Percentiles rank a stretch among this genome's conserved stretches.
Conservation (phyloP, 2,888 invertebrate species). For the Eupithecia pulchellata region DNA sequence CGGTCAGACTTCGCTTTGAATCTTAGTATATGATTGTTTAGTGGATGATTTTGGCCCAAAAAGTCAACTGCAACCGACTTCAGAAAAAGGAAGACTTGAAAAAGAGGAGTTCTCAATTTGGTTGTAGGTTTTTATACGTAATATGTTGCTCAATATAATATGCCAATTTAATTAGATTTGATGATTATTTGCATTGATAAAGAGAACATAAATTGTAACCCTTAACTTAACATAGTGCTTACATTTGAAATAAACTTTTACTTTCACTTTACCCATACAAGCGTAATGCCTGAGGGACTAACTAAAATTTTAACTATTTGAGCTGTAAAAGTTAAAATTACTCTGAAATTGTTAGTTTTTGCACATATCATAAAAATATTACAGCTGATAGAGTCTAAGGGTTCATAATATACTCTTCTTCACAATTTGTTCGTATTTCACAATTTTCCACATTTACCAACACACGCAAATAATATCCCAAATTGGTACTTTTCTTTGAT, state of each 20-base stretch:
- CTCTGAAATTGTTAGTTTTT: background rate
- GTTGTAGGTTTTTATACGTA: background rate
- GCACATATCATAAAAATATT: no score
- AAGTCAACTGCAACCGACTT: background rate
- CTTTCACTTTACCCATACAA: background rate
- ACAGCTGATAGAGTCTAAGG: background rate
- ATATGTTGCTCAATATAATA: no score
- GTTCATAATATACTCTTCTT: background rate
- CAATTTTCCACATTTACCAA: background rate
- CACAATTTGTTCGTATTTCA: background rate
- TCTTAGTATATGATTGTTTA: background rate
- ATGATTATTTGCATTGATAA: background rate
- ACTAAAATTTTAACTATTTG: background rate
- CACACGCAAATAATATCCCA: conserved; percentile 1
- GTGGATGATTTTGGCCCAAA: background rate
- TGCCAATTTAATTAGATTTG: no score
- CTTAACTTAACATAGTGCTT: no score
- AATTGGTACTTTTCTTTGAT: conserved; percentile 63
- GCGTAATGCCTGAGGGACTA: background rate
- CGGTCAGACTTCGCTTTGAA: background rate
- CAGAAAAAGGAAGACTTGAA: no score
- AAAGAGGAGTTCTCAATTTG: no score
- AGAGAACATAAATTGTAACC: background rate
- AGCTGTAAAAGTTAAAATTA: background rate
- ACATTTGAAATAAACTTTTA: no score